Evolutionary conservation across 2,113 vertebrate species (phyloP).

Genomic region (Lutjanus erythropterus): DNA sequence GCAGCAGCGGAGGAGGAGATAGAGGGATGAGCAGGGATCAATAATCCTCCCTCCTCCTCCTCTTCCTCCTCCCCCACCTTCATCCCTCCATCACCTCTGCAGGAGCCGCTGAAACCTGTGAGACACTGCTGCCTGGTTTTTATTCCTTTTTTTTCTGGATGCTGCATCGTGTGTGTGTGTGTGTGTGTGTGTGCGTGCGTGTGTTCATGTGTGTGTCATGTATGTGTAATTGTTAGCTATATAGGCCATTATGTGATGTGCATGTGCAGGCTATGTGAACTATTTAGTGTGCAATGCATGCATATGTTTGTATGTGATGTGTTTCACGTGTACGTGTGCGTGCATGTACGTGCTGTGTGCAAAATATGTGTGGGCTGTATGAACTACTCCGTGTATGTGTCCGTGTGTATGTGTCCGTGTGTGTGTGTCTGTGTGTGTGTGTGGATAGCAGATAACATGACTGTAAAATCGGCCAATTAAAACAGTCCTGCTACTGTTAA

Average conservation of each 20-base stretch:
- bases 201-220: neutral
- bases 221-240: constrained; percentile 29
- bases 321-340: neutral
- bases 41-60: constrained; percentile 57
- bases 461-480: constrained; percentile 46
- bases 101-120: constrained; percentile 71
- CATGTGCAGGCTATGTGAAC: constrained; percentile 7
- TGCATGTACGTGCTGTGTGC: neutral
- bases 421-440: constrained; percentile 36
- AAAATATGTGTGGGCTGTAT: constrained; percentile 16
- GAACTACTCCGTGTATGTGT: neutral
- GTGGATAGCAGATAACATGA: constrained; percentile 32
- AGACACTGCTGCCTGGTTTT: constrained; percentile 47
- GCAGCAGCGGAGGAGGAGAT: constrained; percentile 59
- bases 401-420: constrained; percentile 32
- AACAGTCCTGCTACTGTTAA: constrained; percentile 27
- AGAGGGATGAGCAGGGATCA: constrained; percentile 62
- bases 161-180: constrained; percentile 49
- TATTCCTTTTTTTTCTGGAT: constrained; percentile 20
- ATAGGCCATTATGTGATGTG: constrained; percentile 34
- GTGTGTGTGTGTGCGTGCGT: neutral
- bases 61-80: constrained; percentile 57
- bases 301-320: neutral
- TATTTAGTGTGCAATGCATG: constrained; percentile 2
- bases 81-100: constrained; percentile 74